These are phyloP conservation scores for Panzeria rudis DNA, from an alignment of 2,888 invertebrate species.

Conservation along the genomic window DNA sequence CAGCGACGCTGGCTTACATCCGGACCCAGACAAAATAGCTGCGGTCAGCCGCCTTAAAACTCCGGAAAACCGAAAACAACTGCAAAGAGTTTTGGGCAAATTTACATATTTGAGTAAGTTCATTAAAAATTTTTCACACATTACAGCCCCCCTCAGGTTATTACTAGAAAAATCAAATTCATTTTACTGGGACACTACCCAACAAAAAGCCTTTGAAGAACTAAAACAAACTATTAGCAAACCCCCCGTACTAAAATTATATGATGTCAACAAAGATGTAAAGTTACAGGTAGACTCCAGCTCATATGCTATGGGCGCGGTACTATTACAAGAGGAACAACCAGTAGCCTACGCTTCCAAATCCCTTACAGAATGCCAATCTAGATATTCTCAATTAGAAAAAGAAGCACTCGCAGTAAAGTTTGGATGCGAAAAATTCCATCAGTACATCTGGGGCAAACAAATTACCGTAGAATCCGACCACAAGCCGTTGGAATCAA, in stretches of 20 bases:
- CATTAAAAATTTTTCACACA: slow-evolving; percentile 29
- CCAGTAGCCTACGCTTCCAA: too few relatives aligned
- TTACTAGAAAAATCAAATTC: too few relatives aligned
- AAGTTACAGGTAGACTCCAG: slow-evolving; percentile 51
- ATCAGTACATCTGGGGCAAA: slow-evolving; percentile 50
- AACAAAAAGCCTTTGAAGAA: slow-evolving; percentile 22
- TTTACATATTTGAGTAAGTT: slow-evolving; percentile 64
- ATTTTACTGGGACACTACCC: too few relatives aligned
- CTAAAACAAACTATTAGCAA: slow-evolving; percentile 48
- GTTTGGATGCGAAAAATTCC: too few relatives aligned
- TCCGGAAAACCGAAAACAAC: slow-evolving; percentile 58
- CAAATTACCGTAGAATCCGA: too few relatives aligned
- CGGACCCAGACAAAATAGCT: slow-evolving; percentile 64
- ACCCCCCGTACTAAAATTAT: slow-evolving; percentile 44
- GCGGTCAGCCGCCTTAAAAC: slow-evolving; percentile 63
- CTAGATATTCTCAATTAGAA: slow-evolving; percentile 43
- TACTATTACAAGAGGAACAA: too few relatives aligned
- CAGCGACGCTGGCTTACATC: slow-evolving; percentile 15
- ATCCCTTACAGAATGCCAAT: too few relatives aligned
- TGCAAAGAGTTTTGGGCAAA: slow-evolving; percentile 70
- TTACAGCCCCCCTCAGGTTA: neutral
- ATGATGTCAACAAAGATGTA: slow-evolving; percentile 54
- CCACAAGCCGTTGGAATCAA: slow-evolving; percentile 56
- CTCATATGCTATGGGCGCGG: slow-evolving; percentile 13
- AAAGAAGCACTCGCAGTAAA: slow-evolving; percentile 57